phyloP scores from a whole-genome alignment of 2,113 vertebrate species.

The Cyprinodon variegatus region DNA sequence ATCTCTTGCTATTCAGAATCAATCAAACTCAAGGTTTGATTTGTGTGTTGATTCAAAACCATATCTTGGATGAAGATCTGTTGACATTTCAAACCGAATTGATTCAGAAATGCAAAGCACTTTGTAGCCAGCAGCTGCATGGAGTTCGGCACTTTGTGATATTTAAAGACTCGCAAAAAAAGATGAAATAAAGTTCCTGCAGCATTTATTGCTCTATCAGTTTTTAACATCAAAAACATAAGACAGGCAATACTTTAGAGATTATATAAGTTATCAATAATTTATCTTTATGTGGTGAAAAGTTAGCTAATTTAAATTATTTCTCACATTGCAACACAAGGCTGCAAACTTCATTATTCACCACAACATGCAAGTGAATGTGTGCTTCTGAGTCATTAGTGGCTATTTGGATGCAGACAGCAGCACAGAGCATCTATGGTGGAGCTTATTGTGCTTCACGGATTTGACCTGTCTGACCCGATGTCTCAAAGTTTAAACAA shows the following conservation, averaged over 20 bases:
- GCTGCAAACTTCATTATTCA: slow-evolving; percentile 22
- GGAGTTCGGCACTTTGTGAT: neutral
- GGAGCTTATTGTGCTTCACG: slow-evolving; percentile 18
- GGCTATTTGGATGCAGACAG: slow-evolving; percentile 41
- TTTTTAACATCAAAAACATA: neutral
- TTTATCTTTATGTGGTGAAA: neutral
- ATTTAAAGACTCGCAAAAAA: slow-evolving; percentile 13
- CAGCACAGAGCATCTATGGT: neutral
- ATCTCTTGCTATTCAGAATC: neutral
- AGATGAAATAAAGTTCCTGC: neutral
- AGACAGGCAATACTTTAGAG: slow-evolving; percentile 14
- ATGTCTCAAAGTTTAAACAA: slow-evolving; percentile 24
- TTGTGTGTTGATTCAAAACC: neutral
- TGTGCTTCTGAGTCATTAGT: slow-evolving; percentile 23
- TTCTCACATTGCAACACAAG: slow-evolving; percentile 13
- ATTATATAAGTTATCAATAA: slow-evolving; percentile 35
- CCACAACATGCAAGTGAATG: neutral
- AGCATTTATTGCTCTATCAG: slow-evolving; percentile 7
- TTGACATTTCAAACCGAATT: neutral
- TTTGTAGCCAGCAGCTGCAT: neutral
- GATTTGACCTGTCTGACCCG: slow-evolving; percentile 26
- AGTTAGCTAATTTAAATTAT: slow-evolving; percentile 13
- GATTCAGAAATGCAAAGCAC: neutral
- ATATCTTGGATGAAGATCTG: neutral
- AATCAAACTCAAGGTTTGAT: neutral